These are phyloP conservation scores for Eilema depressum DNA, from an alignment of 2,888 invertebrate species.

Conservation along the genomic window DNA sequence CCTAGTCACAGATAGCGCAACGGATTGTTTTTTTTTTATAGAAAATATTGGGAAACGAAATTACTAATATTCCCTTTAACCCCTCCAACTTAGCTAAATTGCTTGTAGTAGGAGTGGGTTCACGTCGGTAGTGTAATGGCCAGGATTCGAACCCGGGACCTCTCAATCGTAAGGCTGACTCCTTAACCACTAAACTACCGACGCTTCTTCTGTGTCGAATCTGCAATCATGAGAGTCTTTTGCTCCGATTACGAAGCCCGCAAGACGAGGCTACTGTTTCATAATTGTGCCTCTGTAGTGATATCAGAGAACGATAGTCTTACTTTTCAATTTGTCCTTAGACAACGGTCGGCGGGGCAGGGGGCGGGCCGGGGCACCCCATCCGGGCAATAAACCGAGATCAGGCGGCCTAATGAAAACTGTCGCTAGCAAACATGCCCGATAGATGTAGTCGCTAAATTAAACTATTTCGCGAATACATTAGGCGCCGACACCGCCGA, in stretches of 20 bases:
- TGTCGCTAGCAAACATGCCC: slow-evolving; percentile 58
- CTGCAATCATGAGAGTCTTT: neutral
- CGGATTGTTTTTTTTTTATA: too few relatives aligned
- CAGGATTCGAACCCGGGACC: too few relatives aligned
- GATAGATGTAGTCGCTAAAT: slow-evolving; percentile 69
- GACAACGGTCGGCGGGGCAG: slow-evolving; percentile 25
- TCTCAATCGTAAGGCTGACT: too few relatives aligned
- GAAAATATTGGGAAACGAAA: too few relatives aligned
- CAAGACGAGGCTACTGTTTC: neutral
- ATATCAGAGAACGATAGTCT: slow-evolving; percentile 19
- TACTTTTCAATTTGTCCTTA: slow-evolving; percentile 62
- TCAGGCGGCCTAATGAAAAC: slow-evolving; percentile 60
- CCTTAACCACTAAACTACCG: too few relatives aligned
- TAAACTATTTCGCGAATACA: slow-evolving; percentile 72
- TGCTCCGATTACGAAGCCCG: neutral
- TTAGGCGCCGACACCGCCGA: slow-evolving; percentile 44
- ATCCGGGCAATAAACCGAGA: slow-evolving; percentile 49
- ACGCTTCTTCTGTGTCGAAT: neutral
- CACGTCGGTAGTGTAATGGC: too few relatives aligned
- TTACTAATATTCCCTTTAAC: too few relatives aligned
- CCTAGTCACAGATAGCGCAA: too few relatives aligned
- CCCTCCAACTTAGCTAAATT: too few relatives aligned
- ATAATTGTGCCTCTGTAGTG: neutral
- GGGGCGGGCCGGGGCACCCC: slow-evolving; percentile 29
- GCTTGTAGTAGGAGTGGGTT: too few relatives aligned